These are phyloP conservation scores for Halichondria panicea DNA, from an alignment of 37 sponge, comb jelly and placozoan species.

Conservation along the genomic window DNA sequence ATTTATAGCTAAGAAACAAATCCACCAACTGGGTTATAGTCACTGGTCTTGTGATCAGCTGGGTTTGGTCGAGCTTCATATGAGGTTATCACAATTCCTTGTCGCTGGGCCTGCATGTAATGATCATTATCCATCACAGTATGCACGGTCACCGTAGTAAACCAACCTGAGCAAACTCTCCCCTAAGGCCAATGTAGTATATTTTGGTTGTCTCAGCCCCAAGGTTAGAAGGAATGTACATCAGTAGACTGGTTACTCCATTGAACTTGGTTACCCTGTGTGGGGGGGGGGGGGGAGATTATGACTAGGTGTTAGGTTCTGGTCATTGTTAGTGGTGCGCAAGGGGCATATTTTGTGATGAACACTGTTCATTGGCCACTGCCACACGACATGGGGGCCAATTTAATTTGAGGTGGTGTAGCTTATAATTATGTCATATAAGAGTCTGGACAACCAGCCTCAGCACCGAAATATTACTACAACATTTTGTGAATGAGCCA, in stretches of 20 bases:
- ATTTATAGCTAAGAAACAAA: slow-evolving; percentile 51
- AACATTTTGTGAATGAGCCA: too few species aligned
- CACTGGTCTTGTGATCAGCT: slow-evolving; percentile 77
- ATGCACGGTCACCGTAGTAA: not conserved
- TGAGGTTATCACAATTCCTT: slow-evolving; percentile 75
- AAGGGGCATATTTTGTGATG: too few species aligned
- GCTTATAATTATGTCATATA: too few species aligned
- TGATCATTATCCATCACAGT: not conserved
- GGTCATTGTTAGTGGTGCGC: too few species aligned
- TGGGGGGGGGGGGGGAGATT: too few species aligned
- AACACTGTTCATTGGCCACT: too few species aligned
- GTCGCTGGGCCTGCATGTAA: slow-evolving; percentile 51
- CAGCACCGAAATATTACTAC: too few species aligned
- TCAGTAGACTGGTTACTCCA: slow-evolving; percentile 73
- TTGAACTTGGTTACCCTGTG: slow-evolving; percentile 82
- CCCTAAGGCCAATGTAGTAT: slow-evolving; percentile 93
- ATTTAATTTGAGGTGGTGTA: too few species aligned
- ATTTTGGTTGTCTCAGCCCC: slow-evolving; percentile 89
- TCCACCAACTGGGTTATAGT: slow-evolving; percentile 44
- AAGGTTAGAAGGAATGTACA: slow-evolving; percentile 85
- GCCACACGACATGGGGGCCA: too few species aligned
- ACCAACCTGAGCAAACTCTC: slow-evolving; percentile 87
- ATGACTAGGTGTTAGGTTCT: too few species aligned
- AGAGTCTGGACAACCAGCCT: too few species aligned
- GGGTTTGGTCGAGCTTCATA: slow-evolving; percentile 89